Evolutionary conservation across 1,140 invertebrate genomes (phyloP).

Genomic region (Venturia canescens): DNA sequence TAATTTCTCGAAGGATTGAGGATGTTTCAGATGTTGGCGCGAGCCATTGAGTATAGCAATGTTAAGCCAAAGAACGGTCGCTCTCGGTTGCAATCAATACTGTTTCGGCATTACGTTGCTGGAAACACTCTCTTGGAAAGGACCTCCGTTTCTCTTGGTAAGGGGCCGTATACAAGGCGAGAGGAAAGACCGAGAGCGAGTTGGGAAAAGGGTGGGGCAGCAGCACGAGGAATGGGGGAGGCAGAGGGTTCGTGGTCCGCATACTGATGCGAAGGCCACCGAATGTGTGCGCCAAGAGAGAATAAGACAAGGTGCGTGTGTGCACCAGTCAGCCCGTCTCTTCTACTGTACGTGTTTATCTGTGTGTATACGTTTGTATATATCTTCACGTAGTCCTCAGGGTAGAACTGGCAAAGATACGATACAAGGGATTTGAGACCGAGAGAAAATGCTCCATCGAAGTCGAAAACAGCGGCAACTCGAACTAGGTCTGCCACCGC

Average conservation of each 20-base stretch:
- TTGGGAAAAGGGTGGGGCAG: conserved; percentile 43
- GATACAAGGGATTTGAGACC: conserved; percentile 37
- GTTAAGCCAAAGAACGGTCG: conserved; percentile 48
- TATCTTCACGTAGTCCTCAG: conserved; percentile 27
- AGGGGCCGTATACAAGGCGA: conserved; percentile 50
- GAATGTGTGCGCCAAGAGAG: conserved; percentile 46
- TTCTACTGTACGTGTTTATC: conserved; percentile 22
- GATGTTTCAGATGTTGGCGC: conserved; percentile 54
- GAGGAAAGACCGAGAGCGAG: conserved; percentile 48
- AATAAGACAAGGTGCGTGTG: conserved; percentile 49
- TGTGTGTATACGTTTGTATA: conserved; percentile 19
- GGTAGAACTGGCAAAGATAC: conserved; percentile 44
- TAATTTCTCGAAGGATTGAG: conserved; percentile 12
- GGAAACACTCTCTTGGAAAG: conserved; percentile 74
- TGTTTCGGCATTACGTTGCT: conserved; percentile 74
- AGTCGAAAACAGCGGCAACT: conserved; percentile 25
- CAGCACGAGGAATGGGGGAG: conserved; percentile 51
- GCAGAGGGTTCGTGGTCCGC: conserved; percentile 72
- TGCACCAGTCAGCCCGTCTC: conserved; percentile 46
- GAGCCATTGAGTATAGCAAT: conserved; percentile 29
- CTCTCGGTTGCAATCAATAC: conserved; percentile 75
- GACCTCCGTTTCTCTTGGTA: conserved; percentile 72
- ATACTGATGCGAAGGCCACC: conserved; percentile 71
- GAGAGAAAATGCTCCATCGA: conserved; percentile 13
- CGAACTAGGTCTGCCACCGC: conserved; percentile 15